A percentile compares a stretch with the other conserved stretches of the same genome.
Conservation (phyloP, 2,797 vertebrate species). For the Chrysocyon brachyurus region DNA sequence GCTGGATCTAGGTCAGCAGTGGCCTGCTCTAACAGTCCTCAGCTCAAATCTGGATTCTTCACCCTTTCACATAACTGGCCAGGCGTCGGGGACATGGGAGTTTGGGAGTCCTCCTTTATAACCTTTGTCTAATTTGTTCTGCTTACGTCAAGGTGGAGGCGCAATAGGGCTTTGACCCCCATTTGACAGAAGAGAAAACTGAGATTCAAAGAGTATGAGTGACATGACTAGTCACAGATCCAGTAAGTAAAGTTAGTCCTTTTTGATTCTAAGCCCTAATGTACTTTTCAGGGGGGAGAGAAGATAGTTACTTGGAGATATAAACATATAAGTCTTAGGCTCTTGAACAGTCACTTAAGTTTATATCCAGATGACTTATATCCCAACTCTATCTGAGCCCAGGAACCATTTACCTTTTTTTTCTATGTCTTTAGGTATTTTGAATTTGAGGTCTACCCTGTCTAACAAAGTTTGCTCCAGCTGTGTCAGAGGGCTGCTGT, state of each 20-base stretch:
- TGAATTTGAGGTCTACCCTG: not conserved
- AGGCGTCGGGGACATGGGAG: not conserved
- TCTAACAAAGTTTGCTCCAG: not conserved
- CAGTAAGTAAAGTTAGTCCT: not conserved
- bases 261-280: not conserved
- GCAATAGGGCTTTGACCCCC: not conserved
- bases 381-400: not conserved
- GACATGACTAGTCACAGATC: not conserved
- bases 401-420: not conserved
- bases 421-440: not conserved
- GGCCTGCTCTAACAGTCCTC: not conserved
- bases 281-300: not conserved
- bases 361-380: not conserved
- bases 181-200: not conserved
- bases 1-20: not conserved
- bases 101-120: not conserved
- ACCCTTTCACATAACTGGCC: not conserved
- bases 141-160: not conserved
- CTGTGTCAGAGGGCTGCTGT: not conserved
- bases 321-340: not conserved
- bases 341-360: not conserved
- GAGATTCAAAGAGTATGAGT: not conserved
- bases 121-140: not conserved
- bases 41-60: not conserved
- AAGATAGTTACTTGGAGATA: not conserved